Conservation (phyloP, 2,113 vertebrate species). For the Corythoichthys intestinalis region DNA sequence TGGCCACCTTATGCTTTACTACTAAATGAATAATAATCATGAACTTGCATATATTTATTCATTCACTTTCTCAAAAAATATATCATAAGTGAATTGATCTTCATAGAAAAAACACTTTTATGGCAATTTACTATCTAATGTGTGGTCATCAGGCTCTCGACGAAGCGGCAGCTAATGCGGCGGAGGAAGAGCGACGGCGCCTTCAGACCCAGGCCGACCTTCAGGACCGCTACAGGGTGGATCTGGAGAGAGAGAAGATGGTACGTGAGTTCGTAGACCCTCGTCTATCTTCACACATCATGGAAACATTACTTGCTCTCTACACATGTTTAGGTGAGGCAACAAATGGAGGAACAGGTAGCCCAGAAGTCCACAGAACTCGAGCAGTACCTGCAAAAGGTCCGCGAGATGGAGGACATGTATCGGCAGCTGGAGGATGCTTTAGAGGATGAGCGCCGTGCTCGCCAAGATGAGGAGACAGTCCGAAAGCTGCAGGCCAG, state of each 20-base stretch:
- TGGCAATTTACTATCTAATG: neutral
- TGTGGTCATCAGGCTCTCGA: constrained; percentile 81
- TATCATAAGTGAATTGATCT: neutral
- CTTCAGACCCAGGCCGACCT: constrained; percentile 90
- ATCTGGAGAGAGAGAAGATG: constrained; percentile 91
- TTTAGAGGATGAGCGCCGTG: constrained; percentile 86
- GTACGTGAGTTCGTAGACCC: constrained; percentile 50
- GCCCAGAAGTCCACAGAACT: constrained; percentile 93
- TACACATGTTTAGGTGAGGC: constrained; percentile 77
- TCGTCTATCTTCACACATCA: too few relatives aligned
- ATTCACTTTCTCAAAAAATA: neutral
- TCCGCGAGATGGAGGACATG: constrained; percentile 90
- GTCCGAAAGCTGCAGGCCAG: constrained; percentile 88
- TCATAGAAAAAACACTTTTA: neutral
- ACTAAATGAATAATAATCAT: too few relatives aligned
- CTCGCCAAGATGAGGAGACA: constrained; percentile 88
- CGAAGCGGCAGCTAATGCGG: constrained; percentile 82
- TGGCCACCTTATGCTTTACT: neutral
- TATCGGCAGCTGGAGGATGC: constrained; percentile 88
- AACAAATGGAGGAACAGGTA: constrained; percentile 93
- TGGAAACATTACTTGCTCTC: neutral
- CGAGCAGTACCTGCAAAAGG: constrained; percentile 90
- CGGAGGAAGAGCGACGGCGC: constrained; percentile 84
- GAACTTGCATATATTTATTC: too few relatives aligned
- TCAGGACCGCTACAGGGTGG: constrained; percentile 85